These are phyloP conservation scores for Nudaria mundana DNA, from an alignment of 2,888 invertebrate genomes.

Conservation along the genomic window DNA sequence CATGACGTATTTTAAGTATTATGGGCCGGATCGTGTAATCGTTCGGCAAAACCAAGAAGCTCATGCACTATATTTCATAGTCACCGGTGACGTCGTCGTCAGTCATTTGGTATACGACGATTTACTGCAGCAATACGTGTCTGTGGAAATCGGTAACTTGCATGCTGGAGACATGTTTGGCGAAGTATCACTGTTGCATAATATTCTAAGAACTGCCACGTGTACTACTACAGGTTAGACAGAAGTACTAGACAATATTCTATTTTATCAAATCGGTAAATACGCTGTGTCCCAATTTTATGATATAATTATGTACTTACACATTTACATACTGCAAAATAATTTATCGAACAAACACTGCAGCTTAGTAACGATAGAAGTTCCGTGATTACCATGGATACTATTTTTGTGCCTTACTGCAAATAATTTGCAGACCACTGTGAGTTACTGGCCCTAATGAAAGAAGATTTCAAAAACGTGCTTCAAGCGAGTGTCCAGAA, in stretches of 20 bases:
- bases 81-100: slow-evolving; percentile 79
- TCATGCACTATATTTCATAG: slow-evolving; percentile 83
- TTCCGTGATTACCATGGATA: not conserved
- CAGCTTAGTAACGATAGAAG: slow-evolving; percentile 11
- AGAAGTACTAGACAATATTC: too few species aligned
- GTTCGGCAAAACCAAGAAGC: slow-evolving; percentile 83
- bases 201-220: slow-evolving; percentile 82
- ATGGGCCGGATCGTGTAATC: slow-evolving; percentile 79
- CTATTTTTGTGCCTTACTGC: not conserved
- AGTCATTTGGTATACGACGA: slow-evolving; percentile 76
- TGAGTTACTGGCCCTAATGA: slow-evolving; percentile 83
- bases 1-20: slow-evolving; percentile 82
- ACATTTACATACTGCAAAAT: too few species aligned
- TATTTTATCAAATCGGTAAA: too few species aligned
- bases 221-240: slow-evolving; percentile 76
- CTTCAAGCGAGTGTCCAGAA: slow-evolving; percentile 80
- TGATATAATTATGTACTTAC: too few species aligned
- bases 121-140: slow-evolving; percentile 63
- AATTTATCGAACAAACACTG: slow-evolving; percentile 37
- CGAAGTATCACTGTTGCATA: slow-evolving; percentile 83
- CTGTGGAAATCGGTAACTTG: slow-evolving; percentile 74
- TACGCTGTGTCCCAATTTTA: too few species aligned
- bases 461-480: slow-evolving; percentile 83
- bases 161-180: slow-evolving; percentile 84
- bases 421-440: slow-evolving; percentile 59